Conservation (phyloP, 2,888 invertebrate species). For the Tuberolachnus salignus region DNA sequence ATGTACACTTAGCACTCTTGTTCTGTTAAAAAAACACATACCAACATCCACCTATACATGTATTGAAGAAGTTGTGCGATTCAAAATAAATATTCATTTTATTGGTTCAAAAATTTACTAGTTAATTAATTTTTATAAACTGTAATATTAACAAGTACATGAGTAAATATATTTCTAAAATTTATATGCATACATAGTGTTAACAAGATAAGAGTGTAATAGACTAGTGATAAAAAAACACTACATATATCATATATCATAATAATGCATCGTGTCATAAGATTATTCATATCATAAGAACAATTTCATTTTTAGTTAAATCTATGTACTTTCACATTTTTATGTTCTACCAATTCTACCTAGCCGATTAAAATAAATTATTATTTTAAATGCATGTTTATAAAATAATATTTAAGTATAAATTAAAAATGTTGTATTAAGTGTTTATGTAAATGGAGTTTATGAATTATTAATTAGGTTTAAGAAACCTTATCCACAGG, state of each 20-base stretch:
- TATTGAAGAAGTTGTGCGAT: not conserved
- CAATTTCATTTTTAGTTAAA: not conserved
- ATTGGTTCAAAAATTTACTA: not conserved
- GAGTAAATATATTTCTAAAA: not conserved
- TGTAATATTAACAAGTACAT: not conserved
- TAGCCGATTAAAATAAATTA: not conserved
- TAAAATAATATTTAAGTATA: not conserved
- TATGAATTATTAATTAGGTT: conserved; percentile 53
- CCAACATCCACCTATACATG: not conserved
- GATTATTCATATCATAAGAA: conserved; percentile 16
- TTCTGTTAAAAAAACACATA: not conserved
- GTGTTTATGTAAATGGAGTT: not conserved
- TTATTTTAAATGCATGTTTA: not conserved
- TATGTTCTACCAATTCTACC: not conserved
- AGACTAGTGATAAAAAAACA: conserved; percentile 7
- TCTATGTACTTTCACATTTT: conserved; percentile 10
- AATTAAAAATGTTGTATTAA: conserved; percentile 20
- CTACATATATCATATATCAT: not conserved
- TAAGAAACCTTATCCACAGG: conserved; percentile 51
- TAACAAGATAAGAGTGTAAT: conserved; percentile 13
- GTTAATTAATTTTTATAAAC: not conserved
- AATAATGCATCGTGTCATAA: too few relatives aligned
- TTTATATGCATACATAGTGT: not conserved
- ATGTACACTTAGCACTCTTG: not conserved
- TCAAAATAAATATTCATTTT: not conserved